phyloP scores from a whole-genome alignment of 2,113 vertebrate genomes.

The Pampusana beccarii region DNA sequence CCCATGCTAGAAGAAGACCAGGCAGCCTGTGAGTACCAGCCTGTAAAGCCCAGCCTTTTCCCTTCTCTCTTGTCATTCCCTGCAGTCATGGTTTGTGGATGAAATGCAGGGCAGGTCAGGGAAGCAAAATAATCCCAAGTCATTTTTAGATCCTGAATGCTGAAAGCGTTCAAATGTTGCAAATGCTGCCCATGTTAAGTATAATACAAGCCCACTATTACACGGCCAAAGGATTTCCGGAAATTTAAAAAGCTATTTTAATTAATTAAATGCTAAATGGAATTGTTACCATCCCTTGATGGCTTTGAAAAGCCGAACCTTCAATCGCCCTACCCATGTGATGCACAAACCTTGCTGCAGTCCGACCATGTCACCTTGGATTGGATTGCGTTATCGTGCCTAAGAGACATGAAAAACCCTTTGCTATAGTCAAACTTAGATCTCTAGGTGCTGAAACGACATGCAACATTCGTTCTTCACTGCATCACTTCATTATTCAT shows the following conservation, averaged over 20 bases:
- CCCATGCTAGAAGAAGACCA: background rate
- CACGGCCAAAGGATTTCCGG: background rate
- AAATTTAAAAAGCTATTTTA: background rate
- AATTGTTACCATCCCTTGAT: background rate
- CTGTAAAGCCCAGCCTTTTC: background rate
- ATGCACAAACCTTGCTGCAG: background rate
- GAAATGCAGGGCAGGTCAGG: background rate
- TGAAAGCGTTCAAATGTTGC: background rate
- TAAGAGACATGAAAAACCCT: background rate
- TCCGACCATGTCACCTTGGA: rapidly evolving
- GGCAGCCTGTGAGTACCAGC: background rate
- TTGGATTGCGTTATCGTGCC: rapidly evolving
- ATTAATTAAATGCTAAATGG: background rate
- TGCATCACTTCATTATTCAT: background rate
- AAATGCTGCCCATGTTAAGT: background rate
- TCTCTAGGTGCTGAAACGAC: background rate
- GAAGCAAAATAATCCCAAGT: background rate
- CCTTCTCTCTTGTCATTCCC: background rate
- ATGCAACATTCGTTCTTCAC: background rate
- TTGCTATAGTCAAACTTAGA: background rate
- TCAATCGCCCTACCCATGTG: rapidly evolving
- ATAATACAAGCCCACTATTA: background rate
- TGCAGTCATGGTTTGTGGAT: background rate
- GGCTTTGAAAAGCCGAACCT: background rate
- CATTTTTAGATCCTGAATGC: background rate